Evolutionary conservation across 2,113 vertebrate genomes (phyloP).

Genomic region (Platycercus adscitus): DNA sequence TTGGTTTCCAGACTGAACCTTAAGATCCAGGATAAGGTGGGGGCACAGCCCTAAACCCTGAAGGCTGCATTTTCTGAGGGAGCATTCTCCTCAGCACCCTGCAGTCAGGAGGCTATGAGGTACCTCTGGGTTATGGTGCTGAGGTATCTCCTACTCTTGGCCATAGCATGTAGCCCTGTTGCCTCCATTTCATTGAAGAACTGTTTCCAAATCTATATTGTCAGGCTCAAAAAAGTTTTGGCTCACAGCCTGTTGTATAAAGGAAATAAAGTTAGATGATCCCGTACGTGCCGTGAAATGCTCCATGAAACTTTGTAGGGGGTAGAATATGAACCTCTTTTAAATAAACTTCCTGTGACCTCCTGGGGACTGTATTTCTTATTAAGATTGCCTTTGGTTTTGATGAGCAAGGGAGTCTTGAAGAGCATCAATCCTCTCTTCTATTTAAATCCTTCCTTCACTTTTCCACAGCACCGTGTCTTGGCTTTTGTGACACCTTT

Average conservation of each 20-base stretch:
- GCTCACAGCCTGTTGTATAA: background rate
- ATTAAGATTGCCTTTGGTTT: background rate
- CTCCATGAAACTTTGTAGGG: conserved; percentile 33
- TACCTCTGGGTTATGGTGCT: background rate
- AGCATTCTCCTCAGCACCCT: background rate
- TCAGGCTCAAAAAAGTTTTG: background rate
- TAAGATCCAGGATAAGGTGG: background rate
- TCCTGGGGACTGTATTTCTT: background rate
- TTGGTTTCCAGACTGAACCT: background rate
- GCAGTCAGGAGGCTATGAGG: background rate
- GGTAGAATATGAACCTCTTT: conserved; percentile 7
- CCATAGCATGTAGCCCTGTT: background rate
- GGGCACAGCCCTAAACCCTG: background rate
- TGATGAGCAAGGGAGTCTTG: background rate
- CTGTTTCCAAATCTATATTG: background rate
- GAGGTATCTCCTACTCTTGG: background rate
- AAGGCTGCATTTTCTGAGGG: background rate
- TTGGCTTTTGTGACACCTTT: background rate
- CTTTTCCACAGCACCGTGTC: rapidly evolving
- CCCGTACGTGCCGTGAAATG: background rate
- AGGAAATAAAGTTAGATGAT: conserved; percentile 40
- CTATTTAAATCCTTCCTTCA: background rate
- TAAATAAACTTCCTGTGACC: background rate
- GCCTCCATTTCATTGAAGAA: background rate
- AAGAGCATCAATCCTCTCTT: background rate